A percentile compares a stretch with the other conserved stretches of the same genome.
Conservation (phyloP, 2,113 vertebrate genomes). For the Actinemys pallida region DNA sequence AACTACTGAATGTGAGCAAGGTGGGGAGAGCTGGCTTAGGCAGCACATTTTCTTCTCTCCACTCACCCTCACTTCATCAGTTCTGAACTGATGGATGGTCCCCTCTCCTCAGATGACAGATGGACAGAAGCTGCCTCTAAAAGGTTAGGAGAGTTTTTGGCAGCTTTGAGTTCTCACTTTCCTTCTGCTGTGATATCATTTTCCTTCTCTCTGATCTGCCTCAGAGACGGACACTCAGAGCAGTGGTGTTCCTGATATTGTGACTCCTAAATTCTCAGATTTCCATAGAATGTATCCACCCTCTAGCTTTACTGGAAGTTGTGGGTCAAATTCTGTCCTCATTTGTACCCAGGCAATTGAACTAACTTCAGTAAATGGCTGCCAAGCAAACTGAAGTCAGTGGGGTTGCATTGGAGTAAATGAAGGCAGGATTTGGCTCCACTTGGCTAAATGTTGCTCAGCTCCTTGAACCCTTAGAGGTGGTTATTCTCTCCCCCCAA, state of each 20-base stretch:
- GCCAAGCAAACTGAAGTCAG: neutral
- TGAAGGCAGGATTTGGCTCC: neutral
- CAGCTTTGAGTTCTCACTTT: neutral
- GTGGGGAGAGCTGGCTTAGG: neutral
- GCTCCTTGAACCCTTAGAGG: neutral
- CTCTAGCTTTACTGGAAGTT: neutral
- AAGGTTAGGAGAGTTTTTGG: neutral
- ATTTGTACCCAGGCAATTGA: neutral
- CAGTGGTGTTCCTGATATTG: neutral
- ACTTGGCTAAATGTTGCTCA: neutral
- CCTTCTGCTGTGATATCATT: neutral
- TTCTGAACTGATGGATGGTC: neutral
- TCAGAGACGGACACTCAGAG: neutral
- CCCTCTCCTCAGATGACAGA: neutral
- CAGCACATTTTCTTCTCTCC: neutral
- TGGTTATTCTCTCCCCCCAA: neutral
- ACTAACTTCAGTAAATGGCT: neutral
- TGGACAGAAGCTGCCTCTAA: neutral
- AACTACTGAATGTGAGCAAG: neutral
- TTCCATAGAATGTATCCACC: neutral
- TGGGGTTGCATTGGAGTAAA: neutral
- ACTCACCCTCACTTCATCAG: accelerated
- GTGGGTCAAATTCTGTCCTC: accelerated
- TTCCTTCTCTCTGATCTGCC: neutral
- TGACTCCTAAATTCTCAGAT: neutral